These are phyloP conservation scores for Hemicrepidius hirtus DNA, from an alignment of 2,888 invertebrate genomes.

Conservation along the genomic window DNA sequence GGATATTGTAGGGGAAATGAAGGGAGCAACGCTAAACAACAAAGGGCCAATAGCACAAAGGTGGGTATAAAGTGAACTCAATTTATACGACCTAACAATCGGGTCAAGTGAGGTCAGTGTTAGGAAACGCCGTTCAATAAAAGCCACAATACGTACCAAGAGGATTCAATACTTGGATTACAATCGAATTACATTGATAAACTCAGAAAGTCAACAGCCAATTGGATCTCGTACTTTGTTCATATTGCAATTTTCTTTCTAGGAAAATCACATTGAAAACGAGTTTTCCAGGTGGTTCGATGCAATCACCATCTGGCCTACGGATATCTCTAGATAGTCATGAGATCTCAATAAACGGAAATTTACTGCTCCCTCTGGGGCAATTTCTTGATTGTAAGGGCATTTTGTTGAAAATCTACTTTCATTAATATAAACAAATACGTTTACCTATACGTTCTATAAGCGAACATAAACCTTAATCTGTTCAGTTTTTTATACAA, in stretches of 20 bases:
- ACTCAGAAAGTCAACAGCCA: background rate
- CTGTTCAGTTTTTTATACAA: no score
- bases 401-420: background rate
- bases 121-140: conserved; percentile 14
- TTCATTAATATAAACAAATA: no score
- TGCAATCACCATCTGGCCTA: no score
- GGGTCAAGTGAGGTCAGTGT: conserved; percentile 32
- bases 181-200: conserved; percentile 20
- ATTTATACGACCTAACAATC: conserved; percentile 1
- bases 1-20: background rate
- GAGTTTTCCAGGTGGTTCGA: no score
- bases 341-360: conserved; percentile 5
- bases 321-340: background rate
- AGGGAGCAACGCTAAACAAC: conserved; percentile 1
- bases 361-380: background rate
- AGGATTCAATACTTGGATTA: conserved; percentile 12
- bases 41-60: conserved; percentile 19
- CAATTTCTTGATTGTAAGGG: background rate
- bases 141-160: conserved; percentile 25
- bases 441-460: no score
- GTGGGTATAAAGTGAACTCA: conserved; percentile 6
- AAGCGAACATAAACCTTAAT: no score
- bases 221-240: background rate
- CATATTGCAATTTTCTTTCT: background rate
- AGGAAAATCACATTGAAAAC: no score